phyloP scores from a whole-genome alignment of 2,113 vertebrate genomes.

The Rallus limicola region DNA sequence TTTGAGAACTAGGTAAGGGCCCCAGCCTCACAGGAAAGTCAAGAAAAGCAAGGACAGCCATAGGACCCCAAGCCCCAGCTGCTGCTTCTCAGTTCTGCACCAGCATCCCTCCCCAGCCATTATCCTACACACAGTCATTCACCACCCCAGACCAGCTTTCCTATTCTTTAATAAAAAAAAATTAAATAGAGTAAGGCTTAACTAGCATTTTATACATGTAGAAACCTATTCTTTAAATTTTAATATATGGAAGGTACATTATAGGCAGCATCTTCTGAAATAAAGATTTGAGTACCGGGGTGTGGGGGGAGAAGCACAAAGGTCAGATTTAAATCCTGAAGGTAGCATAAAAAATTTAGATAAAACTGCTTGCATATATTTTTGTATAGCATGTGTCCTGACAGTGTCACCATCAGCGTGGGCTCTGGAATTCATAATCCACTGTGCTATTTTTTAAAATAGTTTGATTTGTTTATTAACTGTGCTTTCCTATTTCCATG shows the following conservation, averaged over 20 bases:
- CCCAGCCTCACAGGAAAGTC: neutral
- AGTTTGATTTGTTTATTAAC: slow-evolving; percentile 73
- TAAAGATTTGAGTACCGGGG: neutral
- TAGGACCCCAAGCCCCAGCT: neutral
- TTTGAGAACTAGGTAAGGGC: neutral
- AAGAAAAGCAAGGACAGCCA: neutral
- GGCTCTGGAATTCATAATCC: slow-evolving; percentile 24
- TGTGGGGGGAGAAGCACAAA: neutral
- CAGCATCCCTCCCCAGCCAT: rapidly evolving
- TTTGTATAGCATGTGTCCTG: slow-evolving; percentile 11
- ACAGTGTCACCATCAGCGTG: neutral
- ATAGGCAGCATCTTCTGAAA: slow-evolving; percentile 1
- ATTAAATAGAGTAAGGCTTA: slow-evolving; percentile 9
- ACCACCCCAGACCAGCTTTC: neutral
- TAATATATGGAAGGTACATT: neutral
- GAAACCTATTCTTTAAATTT: slow-evolving; percentile 32
- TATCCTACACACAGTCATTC: neutral
- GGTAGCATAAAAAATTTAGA: neutral
- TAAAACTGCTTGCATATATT: neutral
- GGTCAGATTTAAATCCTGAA: slow-evolving; percentile 51
- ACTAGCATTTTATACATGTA: neutral
- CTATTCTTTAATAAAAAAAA: neutral
- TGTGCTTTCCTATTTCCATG: slow-evolving; percentile 51
- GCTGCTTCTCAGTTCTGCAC: neutral
- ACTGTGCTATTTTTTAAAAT: slow-evolving; percentile 41